Base-by-base conservation (phyloP, 2,113 vertebrate genomes). In the Reinhardtius hippoglossoides region DNA sequence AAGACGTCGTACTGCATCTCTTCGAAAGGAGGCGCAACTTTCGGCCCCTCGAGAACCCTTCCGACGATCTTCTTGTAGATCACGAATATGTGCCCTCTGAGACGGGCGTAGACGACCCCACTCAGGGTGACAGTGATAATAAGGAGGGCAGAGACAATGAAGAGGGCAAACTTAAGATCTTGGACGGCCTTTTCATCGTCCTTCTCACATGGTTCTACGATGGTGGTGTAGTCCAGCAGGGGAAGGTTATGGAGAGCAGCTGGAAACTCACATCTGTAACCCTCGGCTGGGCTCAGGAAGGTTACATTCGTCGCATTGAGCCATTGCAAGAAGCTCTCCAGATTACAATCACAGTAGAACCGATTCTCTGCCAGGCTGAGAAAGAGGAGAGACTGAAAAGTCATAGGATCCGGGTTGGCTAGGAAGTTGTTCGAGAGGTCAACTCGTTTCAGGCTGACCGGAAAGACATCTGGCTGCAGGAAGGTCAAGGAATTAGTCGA, bases 331-430 rank as follows among this genome's bases (percentile, higher is more conserved):
- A 97, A 94, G 12, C 60, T 50, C 20, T 78, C 88, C 20, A 97
- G 94, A 24, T 84, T 26, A 50, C 97, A 98, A 4, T 95, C 91
- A n/a, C 97, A 98, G 65, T 94, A 66, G 73, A 95, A 98, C 0
- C 31, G 88, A 74, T 98, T 99, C 20, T 56, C 89, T 4, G 67
- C 84, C 65, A 98, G 81, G 88, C 90, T 88, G 64, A 98, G 75
- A 3, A 24, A 0, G 1, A 20, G 76, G 61, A 98, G 85, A 0
- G 84, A 92, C 5, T 69, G 82, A 66, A 98, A 96, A 5, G 86
- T 24, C 2, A 20, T 18, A 0, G 96, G 97, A 66, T 96, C 89
- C 0, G 96, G 96, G 42, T 93, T 91, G 15, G 95, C 90, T 21
- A 98, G 90, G 54, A 94, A 94, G 81, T 98, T 98, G 59, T 88